These are phyloP conservation scores for Alfaro cultratus DNA, from an alignment of 2,797 vertebrate species.

Conservation along the genomic window DNA sequence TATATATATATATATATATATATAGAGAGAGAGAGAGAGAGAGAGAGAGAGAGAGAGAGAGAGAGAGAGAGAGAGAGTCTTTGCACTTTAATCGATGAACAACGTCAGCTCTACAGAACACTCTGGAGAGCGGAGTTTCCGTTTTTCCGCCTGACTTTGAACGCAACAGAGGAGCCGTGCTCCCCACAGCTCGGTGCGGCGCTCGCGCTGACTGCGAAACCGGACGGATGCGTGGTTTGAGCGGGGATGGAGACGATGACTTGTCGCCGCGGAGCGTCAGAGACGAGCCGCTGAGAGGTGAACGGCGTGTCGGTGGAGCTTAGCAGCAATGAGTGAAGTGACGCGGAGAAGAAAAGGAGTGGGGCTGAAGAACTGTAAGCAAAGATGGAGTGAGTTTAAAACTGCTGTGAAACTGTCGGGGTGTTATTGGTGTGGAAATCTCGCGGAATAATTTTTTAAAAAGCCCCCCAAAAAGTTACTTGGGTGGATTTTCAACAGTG, in stretches of 20 bases:
- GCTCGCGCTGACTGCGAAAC: not conserved
- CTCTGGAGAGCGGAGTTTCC: not conserved
- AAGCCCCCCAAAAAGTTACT: not conserved
- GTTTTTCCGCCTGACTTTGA: not conserved
- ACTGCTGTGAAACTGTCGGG: not conserved
- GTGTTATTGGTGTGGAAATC: not conserved
- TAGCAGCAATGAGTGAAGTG: conserved; percentile 56
- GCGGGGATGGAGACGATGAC: conserved; percentile 35
- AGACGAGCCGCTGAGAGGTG: not conserved
- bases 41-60: no score
- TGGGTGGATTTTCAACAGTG: not conserved
- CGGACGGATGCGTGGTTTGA: not conserved
- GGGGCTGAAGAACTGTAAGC: conserved; percentile 19
- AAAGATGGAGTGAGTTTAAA: conserved; percentile 74
- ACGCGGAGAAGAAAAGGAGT: conserved; percentile 33
- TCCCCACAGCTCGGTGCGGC: not conserved
- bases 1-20: no score
- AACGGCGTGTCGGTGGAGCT: not conserved
- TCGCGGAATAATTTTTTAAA: no score
- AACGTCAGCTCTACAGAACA: not conserved
- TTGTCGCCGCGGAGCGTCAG: not conserved
- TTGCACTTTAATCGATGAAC: not conserved
- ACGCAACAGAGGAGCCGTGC: conserved; percentile 12
- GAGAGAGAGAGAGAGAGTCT: no score
- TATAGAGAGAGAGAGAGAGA: no score